Evolutionary conservation across 1,140 invertebrate genomes (phyloP).

Genomic region (Drosophila kepulauana): DNA sequence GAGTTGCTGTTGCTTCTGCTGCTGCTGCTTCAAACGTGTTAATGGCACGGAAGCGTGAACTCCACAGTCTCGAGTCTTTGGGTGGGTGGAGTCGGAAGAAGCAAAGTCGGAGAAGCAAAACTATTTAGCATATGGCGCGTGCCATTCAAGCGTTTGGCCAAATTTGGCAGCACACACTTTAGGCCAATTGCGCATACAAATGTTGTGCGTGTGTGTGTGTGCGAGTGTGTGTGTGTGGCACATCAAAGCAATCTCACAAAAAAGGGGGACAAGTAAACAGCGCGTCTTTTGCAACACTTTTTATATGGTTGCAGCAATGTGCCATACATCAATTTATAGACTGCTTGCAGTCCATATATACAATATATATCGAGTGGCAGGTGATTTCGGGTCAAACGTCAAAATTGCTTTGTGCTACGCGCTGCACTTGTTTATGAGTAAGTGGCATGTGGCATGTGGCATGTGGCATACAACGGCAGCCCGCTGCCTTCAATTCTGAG

Average conservation of each 20-base stretch:
- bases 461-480: constrained; percentile 14
- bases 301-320: constrained; percentile 31
- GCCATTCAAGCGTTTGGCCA: constrained; percentile 69
- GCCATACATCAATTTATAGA: constrained; percentile 59
- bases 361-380: constrained; percentile 43
- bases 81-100: not conserved
- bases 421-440: constrained; percentile 54
- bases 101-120: constrained; percentile 13
- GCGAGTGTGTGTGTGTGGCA: constrained; percentile 18
- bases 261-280: constrained; percentile 13
- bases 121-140: constrained; percentile 77
- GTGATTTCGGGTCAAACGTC: constrained; percentile 73
- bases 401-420: constrained; percentile 18
- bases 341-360: constrained; percentile 18
- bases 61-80: constrained; percentile 20
- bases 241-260: constrained; percentile 56
- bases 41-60: constrained; percentile 76
- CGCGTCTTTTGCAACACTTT: constrained; percentile 18
- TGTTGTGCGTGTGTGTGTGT: constrained; percentile 13
- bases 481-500: constrained; percentile 40
- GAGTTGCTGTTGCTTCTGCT: not conserved
- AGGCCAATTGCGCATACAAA: constrained; percentile 65
- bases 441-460: constrained; percentile 24
- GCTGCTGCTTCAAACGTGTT: constrained; percentile 59
- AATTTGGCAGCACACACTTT: constrained; percentile 61